These are phyloP conservation scores for Halichoerus grypus DNA, from an alignment of 2,113 vertebrate species.

Conservation along the genomic window DNA sequence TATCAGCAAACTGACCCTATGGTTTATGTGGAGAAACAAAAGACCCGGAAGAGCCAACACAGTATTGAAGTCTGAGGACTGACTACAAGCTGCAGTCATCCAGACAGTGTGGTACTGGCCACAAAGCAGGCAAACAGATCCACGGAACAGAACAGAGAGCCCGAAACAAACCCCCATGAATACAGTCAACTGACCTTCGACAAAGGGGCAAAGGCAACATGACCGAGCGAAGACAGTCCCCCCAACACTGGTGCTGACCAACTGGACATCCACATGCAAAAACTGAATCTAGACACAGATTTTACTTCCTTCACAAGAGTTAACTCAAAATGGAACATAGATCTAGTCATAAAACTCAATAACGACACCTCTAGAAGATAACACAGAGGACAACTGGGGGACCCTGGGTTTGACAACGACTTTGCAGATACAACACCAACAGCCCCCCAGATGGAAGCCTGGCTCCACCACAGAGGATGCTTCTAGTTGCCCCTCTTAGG, in stretches of 20 bases:
- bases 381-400: background rate
- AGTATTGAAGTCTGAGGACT: background rate
- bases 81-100: background rate
- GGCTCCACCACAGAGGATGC: background rate
- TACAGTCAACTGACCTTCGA: background rate
- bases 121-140: background rate
- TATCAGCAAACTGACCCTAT: background rate
- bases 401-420: background rate
- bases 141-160: background rate
- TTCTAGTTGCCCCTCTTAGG: background rate
- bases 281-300: background rate
- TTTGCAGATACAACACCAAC: background rate
- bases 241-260: background rate
- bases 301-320: background rate
- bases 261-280: background rate
- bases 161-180: background rate
- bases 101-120: background rate
- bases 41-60: too few species aligned
- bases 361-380: background rate
- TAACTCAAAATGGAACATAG: background rate
- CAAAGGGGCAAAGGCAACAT: background rate
- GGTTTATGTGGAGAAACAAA: too few species aligned
- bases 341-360: background rate
- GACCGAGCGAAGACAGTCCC: too few species aligned
- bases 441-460: background rate